Percentiles rank a stretch among this genome's conserved stretches.
phyloP scores from a whole-genome alignment of 2,113 vertebrate species.

The western clawed frog (Xenopus tropicalis) region UCB_Xtro_10.0 CM004443.2:49756001-49756500 shows the following conservation, averaged over 20 bases:
- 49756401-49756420: slow-evolving; percentile 43
- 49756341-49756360: slow-evolving; percentile 42
- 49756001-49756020: no score
- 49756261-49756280: not conserved
- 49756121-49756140: no score
- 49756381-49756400: slow-evolving; percentile 43
- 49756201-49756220: no score
- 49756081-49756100: no score
- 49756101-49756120: no score
- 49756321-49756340: slow-evolving; percentile 42
- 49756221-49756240: no score
- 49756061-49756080: no score
- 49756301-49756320: slow-evolving; percentile 25
- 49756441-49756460: slow-evolving; percentile 45
- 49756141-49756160: no score
- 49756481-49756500: slow-evolving; percentile 50
- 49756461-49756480: slow-evolving; percentile 57
- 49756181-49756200: no score
- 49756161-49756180: no score
- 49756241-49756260: not conserved
- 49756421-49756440: slow-evolving; percentile 39
- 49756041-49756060: no score
- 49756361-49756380: slow-evolving; percentile 48
- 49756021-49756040: no score
- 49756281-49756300: slow-evolving; percentile 19